phyloP scores from a whole-genome alignment of 53 echinoderm and acorn worm genomes.

The Antedon mediterranea region DNA sequence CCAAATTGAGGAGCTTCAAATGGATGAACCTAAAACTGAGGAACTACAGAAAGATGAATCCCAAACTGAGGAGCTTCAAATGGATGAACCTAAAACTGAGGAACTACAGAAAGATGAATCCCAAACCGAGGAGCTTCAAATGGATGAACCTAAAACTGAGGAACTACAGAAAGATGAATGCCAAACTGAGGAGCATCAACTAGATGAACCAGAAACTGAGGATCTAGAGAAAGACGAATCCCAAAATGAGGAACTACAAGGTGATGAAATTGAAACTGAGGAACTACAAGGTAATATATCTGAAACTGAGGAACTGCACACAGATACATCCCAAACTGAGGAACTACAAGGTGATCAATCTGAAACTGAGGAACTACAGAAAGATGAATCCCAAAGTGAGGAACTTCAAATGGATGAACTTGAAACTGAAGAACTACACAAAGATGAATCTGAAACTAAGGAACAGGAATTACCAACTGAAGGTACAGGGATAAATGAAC shows the following conservation, averaged over 20 bases:
- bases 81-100: too few relatives aligned
- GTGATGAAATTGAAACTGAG: constrained; percentile 18
- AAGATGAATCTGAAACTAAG: constrained; percentile 11
- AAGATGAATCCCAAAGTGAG: constrained; percentile 14
- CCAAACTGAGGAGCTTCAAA: neutral
- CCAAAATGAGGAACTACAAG: constrained; percentile 14
- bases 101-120: neutral
- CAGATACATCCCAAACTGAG: neutral
- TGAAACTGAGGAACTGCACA: constrained; percentile 5
- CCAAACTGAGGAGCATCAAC: neutral
- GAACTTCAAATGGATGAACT: constrained; percentile 10
- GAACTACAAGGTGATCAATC: constrained; percentile 7
- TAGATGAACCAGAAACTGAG: neutral
- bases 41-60: constrained; percentile 16
- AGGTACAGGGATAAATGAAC: neutral
- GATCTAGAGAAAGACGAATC: too few relatives aligned
- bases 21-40: constrained; percentile 4
- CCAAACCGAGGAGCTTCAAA: neutral
- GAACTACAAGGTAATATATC: neutral
- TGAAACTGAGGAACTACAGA: constrained; percentile 20
- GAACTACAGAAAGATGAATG: neutral
- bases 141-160: neutral
- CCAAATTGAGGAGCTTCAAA: constrained; percentile 21
- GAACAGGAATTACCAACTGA: neutral
- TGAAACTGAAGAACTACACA: neutral